Evolutionary conservation across 2,113 vertebrate species (phyloP).

Genomic region (Syngnathus typhle): DNA sequence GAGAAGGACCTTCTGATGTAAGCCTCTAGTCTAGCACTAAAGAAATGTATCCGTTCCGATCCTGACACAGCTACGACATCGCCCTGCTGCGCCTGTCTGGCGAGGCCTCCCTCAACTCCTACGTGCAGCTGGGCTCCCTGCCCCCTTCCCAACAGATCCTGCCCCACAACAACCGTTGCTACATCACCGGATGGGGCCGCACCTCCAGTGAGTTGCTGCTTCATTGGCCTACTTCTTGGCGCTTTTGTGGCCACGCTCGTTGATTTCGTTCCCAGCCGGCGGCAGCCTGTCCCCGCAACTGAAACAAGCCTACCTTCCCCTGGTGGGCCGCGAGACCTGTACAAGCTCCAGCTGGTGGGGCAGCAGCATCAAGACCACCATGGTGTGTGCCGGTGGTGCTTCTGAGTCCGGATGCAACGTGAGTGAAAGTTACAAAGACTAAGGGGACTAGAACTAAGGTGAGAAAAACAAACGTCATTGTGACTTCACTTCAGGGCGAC

Average conservation of each 20-base stretch:
- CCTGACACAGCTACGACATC: slow-evolving; percentile 44
- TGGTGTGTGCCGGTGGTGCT: slow-evolving; percentile 80
- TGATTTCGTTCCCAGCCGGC: slow-evolving; percentile 53
- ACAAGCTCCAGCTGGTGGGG: slow-evolving; percentile 74
- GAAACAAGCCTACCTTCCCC: slow-evolving; percentile 75
- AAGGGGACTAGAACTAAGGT: too few relatives aligned
- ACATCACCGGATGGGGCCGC: slow-evolving; percentile 81
- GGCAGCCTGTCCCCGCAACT: slow-evolving; percentile 70
- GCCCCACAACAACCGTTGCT: slow-evolving; percentile 73
- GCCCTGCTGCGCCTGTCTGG: slow-evolving; percentile 73
- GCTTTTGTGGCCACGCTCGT: background rate
- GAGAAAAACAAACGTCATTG: background rate
- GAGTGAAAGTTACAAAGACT: slow-evolving; percentile 10
- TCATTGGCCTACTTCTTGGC: background rate
- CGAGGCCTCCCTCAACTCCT: slow-evolving; percentile 65
- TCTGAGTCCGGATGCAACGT: slow-evolving; percentile 76
- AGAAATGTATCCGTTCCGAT: too few relatives aligned
- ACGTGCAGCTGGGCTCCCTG: slow-evolving; percentile 74
- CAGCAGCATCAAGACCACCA: slow-evolving; percentile 67
- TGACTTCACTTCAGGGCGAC: slow-evolving; percentile 67
- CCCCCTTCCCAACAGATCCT: slow-evolving; percentile 65
- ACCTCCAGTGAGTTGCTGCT: slow-evolving; percentile 71
- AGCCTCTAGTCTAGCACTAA: too few relatives aligned
- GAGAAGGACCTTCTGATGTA: too few relatives aligned
- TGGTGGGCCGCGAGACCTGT: slow-evolving; percentile 70